Base-by-base conservation (phyloP, 2,113 vertebrate genomes). In the Mionectes macconnelli region DNA sequence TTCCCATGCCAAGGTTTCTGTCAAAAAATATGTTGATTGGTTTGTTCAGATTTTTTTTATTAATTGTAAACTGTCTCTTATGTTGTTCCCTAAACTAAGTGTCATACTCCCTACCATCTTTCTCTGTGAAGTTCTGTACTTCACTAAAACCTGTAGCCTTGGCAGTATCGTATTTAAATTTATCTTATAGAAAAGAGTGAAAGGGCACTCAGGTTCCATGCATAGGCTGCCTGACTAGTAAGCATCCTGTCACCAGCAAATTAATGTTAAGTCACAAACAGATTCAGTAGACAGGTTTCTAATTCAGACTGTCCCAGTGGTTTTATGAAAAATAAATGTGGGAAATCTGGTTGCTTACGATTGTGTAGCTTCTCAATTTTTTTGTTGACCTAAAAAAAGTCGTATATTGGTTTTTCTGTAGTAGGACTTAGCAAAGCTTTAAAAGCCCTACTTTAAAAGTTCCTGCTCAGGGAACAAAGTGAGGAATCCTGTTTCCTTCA, bases 171-270 rank as follows among this genome's bases (percentile, higher is more conserved):
- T 33, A 33, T 70, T 87, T 73, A 39, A 63, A 56, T 70, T 37
- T 44, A 19, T 62, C 18, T 30, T 55, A 30, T 0, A 1, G 31
- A 19, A 45, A 83, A 76, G 47, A n/a, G 22, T 53, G 44, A 50
- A 83, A 50, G n/a, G 25, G 2, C 56, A 39, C 20, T 8, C 50
- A 35, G 15, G 31, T 66, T 89, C 18, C 55, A 2, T 92, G 37
- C 0, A 0, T 37, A 62, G n/a, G 17, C 13, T 55, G 4, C 21
- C 10, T 88, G 31, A n/a, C 83, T 50, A 28, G n/a, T 66, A 47
- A 78, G 8, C 16, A 10, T 50, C 12, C 31, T 47, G 14, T 87
- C 56, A 68, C 12, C 16, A 20, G 27, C 15, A 47, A 44, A 27
- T 64, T 67, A 24, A 44, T 39, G 19, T 42, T 42, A 78, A 91